A percentile compares a stretch with the other conserved stretches of the same genome.
phyloP scores from a whole-genome alignment of 1,140 invertebrate genomes.

The Glossosoma conforme region DNA sequence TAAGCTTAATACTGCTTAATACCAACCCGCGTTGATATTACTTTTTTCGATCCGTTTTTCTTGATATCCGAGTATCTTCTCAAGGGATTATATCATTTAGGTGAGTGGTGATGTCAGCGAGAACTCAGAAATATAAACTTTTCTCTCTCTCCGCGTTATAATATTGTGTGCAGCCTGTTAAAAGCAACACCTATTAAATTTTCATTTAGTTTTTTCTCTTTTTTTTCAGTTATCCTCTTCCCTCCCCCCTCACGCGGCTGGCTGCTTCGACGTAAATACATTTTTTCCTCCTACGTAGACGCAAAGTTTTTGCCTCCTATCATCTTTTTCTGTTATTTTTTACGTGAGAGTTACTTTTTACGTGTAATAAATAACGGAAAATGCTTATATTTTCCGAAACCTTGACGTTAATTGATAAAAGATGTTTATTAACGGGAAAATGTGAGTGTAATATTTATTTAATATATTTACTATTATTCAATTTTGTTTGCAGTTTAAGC shows the following conservation, averaged over 20 bases:
- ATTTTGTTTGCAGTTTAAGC: too few relatives aligned
- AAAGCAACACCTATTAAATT: slow-evolving; percentile 5
- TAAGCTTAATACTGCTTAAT: too few relatives aligned
- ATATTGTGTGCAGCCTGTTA: not conserved
- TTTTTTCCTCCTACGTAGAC: not conserved
- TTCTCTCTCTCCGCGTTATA: not conserved
- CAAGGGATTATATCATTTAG: slow-evolving; percentile 4
- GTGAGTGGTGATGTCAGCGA: slow-evolving; percentile 2
- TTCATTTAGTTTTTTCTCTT: slow-evolving; percentile 1
- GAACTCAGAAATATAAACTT: not conserved
- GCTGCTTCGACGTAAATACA: not conserved
- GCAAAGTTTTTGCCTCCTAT: not conserved
- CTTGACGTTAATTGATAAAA: slow-evolving; percentile 26
- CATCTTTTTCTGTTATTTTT: slow-evolving; percentile 3
- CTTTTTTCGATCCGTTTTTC: slow-evolving; percentile 1
- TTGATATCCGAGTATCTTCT: not conserved
- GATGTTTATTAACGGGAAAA: slow-evolving; percentile 6
- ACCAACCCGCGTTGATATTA: not conserved
- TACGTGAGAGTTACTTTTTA: slow-evolving; percentile 10
- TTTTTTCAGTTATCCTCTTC: slow-evolving; percentile 4
- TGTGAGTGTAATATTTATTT: not conserved
- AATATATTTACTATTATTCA: too few relatives aligned
- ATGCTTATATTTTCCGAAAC: slow-evolving; percentile 23
- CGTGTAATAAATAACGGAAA: slow-evolving; percentile 26
- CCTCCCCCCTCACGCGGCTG: not conserved